A percentile compares a stretch with the other conserved stretches of the same genome.
Evolutionary conservation across 1,140 invertebrate genomes (phyloP).

Genomic region (Orius insidiosus): DNA sequence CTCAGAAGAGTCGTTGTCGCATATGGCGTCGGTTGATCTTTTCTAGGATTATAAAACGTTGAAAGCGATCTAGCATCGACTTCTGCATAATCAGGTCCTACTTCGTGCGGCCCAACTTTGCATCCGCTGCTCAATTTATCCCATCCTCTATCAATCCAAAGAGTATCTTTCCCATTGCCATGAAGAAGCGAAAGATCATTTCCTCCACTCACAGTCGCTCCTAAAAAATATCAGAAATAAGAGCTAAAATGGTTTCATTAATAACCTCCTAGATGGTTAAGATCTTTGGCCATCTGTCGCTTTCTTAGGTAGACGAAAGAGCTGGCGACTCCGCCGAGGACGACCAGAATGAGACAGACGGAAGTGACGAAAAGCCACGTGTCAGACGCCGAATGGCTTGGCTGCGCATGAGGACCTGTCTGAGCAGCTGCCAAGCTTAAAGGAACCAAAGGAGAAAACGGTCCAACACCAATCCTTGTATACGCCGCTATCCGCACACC

Average conservation of each 20-base stretch:
- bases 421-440: conserved; percentile 36
- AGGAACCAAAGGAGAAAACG: conserved; percentile 39
- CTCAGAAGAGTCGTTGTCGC: conserved; percentile 60
- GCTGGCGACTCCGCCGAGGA: conserved; percentile 37
- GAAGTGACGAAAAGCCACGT: conserved; percentile 62
- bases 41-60: conserved; percentile 59
- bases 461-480: conserved; percentile 48
- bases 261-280: conserved; percentile 20
- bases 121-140: conserved; percentile 39
- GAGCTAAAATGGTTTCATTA: conserved; percentile 2
- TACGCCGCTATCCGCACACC: conserved; percentile 53
- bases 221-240: conserved; percentile 3
- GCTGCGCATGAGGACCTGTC: conserved; percentile 11
- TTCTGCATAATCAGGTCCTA: conserved; percentile 52
- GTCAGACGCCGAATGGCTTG: conserved; percentile 25
- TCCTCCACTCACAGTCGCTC: conserved; percentile 15
- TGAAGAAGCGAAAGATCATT: conserved; percentile 18
- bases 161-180: conserved; percentile 33
- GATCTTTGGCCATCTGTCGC: conserved; percentile 30
- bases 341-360: conserved; percentile 45
- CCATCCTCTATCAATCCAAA: conserved; percentile 62
- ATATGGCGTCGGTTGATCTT: conserved; percentile 57
- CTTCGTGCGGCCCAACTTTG: conserved; percentile 24
- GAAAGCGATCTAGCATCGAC: conserved; percentile 54
- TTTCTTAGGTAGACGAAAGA: conserved; percentile 41